A percentile compares a stretch with the other conserved stretches of the same genome.
Evolutionary conservation across 1,140 invertebrate species (phyloP).

Genomic region (Zaprionus gabonicus): DNA sequence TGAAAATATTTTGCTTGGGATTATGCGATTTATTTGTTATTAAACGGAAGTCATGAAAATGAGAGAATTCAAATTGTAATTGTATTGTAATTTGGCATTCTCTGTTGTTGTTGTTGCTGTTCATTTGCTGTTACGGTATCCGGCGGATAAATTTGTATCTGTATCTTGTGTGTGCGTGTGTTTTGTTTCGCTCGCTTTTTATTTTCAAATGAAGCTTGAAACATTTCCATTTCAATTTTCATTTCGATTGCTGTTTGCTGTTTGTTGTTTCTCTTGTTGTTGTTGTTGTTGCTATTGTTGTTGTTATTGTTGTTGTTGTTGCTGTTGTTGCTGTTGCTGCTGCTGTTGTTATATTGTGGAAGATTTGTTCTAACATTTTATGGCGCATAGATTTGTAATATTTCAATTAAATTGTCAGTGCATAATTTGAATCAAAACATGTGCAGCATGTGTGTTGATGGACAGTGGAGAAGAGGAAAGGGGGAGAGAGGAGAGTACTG

Average conservation of each 20-base stretch:
- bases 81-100: conserved; percentile 74
- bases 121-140: conserved; percentile 81
- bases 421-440: conserved; percentile 52
- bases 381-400: conserved; percentile 77
- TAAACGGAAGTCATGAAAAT: conserved; percentile 82
- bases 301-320: conserved; percentile 41
- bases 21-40: conserved; percentile 84
- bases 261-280: conserved; percentile 54
- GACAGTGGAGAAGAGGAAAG: not conserved
- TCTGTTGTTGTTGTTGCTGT: conserved; percentile 56
- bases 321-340: not conserved
- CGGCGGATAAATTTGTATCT: conserved; percentile 68
- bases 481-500: not conserved
- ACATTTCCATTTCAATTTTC: conserved; percentile 64
- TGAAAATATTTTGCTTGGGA: conserved; percentile 78
- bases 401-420: conserved; percentile 81
- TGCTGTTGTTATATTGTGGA: conserved; percentile 62
- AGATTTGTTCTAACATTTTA: conserved; percentile 78
- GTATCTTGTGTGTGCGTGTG: not conserved
- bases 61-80: conserved; percentile 57
- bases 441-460: not conserved
- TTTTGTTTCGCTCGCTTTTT: conserved; percentile 29
- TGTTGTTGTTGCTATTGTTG: conserved; percentile 50
- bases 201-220: conserved; percentile 81
- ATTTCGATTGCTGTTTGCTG: conserved; percentile 46